These are phyloP conservation scores for Cylindroiulus punctatus DNA, from an alignment of 2,888 invertebrate genomes.

Conservation along the genomic window DNA sequence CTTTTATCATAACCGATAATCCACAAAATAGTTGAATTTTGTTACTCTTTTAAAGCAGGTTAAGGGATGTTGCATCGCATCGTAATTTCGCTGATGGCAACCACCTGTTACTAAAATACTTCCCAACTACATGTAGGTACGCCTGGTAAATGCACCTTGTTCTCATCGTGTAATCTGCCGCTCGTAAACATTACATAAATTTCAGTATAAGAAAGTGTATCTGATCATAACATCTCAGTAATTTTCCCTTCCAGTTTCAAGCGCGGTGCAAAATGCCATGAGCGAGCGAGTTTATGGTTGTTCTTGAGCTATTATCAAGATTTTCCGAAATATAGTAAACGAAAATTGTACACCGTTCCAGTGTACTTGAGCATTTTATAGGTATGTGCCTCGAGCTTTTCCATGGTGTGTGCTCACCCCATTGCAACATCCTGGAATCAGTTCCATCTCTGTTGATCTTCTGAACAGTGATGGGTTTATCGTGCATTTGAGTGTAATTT, in stretches of 20 bases:
- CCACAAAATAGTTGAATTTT: too few species aligned
- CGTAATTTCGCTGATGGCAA: background rate
- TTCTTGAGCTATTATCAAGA: background rate
- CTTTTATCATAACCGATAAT: too few species aligned
- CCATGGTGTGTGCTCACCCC: background rate
- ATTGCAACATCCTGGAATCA: background rate
- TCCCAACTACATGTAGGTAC: background rate
- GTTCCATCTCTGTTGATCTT: background rate
- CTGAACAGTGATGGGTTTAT: background rate
- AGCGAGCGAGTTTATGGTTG: background rate
- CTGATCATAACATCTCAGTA: too few species aligned
- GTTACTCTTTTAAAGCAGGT: too few species aligned
- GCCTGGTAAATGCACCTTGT: background rate
- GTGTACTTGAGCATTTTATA: background rate
- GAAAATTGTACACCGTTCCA: background rate
- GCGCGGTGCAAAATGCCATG: background rate
- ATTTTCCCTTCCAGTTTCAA: background rate
- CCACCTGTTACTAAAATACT: background rate
- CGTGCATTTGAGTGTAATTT: background rate
- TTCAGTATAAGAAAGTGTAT: background rate
- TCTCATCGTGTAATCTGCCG: background rate
- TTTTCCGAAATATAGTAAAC: background rate
- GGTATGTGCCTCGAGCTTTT: background rate
- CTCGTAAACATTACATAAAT: too few species aligned
- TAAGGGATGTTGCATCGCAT: too few species aligned